These are phyloP conservation scores for Rousettus madagascariensis DNA, from an alignment of 2,797 vertebrate species.

Conservation along the genomic window DNA sequence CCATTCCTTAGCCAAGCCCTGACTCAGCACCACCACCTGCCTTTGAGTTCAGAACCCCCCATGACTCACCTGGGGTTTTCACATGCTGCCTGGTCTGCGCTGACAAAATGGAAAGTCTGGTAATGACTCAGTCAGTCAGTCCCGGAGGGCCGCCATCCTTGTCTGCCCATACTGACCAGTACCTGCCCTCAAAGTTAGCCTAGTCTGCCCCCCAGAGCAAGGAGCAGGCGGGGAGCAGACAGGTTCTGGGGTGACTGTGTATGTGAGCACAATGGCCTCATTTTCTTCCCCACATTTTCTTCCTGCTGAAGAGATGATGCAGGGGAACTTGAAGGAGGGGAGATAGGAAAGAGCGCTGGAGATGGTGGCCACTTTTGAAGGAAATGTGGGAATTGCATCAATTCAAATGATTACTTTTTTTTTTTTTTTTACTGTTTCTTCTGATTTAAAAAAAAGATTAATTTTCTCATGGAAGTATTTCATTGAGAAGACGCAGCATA, in stretches of 20 bases:
- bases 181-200: background rate
- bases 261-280: background rate
- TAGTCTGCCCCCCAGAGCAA: background rate
- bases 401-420: background rate
- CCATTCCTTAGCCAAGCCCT: background rate
- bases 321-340: background rate
- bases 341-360: background rate
- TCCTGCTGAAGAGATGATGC: background rate
- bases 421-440: background rate
- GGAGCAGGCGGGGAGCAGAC: background rate
- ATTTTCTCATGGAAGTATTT: background rate
- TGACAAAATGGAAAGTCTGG: background rate
- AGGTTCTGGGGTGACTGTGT: background rate
- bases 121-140: background rate
- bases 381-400: background rate
- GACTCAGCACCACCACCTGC: background rate
- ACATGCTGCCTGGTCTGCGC: background rate
- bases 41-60: background rate
- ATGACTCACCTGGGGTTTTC: background rate
- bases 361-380: background rate
- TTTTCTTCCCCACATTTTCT: background rate
- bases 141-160: background rate
- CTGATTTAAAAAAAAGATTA: background rate
- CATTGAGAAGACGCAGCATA: background rate
- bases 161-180: background rate